phyloP scores from a whole-genome alignment of 30 jellyfish, hydroid and myxozoan species.

The Clytia hemisphaerica region DNA sequence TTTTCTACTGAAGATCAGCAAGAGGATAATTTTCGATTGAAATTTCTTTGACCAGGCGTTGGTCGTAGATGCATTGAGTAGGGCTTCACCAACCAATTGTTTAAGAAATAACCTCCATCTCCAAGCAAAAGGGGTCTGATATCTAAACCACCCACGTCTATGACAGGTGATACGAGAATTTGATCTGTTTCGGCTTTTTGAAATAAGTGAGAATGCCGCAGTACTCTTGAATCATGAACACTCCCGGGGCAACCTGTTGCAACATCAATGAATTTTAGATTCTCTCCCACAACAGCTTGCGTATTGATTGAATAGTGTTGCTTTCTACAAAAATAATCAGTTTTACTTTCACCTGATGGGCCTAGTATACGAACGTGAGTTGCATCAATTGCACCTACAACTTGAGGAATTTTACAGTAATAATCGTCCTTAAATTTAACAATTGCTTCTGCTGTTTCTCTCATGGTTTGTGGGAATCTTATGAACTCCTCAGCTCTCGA shows the following conservation, averaged over 20 bases:
- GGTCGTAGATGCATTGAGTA: too few species aligned
- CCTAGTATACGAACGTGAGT: slow-evolving; percentile 27
- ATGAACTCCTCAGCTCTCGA: slow-evolving; percentile 8
- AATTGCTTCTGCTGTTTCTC: slow-evolving; percentile 30
- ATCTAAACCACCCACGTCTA: neutral
- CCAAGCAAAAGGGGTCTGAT: slow-evolving; percentile 17
- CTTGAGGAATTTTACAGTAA: slow-evolving; percentile 51
- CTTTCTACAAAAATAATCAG: slow-evolving; percentile 37
- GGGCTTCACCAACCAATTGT: slow-evolving; percentile 25
- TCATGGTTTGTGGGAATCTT: slow-evolving; percentile 32
- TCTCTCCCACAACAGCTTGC: too few species aligned
- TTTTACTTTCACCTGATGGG: slow-evolving; percentile 21
- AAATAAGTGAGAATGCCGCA: slow-evolving; percentile 1
- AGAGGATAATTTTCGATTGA: too few species aligned
- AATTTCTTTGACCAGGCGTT: too few species aligned
- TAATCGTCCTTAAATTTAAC: slow-evolving; percentile 15
- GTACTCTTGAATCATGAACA: slow-evolving; percentile 50
- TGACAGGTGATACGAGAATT: slow-evolving; percentile 2
- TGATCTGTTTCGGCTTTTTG: slow-evolving; percentile 13
- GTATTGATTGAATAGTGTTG: too few species aligned
- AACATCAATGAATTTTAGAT: slow-evolving; percentile 15
- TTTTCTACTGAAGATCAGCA: too few species aligned
- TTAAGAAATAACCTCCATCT: slow-evolving; percentile 46
- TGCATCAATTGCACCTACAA: slow-evolving; percentile 48
- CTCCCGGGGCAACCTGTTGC: slow-evolving; percentile 56